Conservation (phyloP, 2,888 invertebrate species). For the Callyntrura guangdongensis region DNA sequence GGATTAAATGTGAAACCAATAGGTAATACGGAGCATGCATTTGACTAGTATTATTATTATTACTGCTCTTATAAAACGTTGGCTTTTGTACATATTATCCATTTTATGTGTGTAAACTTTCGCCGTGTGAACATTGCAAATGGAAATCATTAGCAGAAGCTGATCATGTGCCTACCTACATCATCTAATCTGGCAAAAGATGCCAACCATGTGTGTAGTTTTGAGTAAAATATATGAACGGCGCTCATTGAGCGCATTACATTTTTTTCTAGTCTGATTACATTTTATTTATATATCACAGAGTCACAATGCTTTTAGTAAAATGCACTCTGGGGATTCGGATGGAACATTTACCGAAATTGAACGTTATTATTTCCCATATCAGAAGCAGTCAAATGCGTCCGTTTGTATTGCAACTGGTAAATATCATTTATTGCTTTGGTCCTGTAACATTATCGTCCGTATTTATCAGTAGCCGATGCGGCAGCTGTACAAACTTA, state of each 20-base stretch:
- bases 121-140: background rate
- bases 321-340: background rate
- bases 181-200: conserved; percentile 20
- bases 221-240: background rate
- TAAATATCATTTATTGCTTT: background rate
- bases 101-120: background rate
- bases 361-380: background rate
- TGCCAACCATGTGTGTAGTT: background rate
- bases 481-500: too few species aligned
- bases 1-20: too few species aligned
- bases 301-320: background rate
- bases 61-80: too few species aligned
- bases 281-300: background rate
- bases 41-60: too few species aligned
- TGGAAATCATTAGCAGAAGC: conserved; percentile 31
- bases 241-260: background rate
- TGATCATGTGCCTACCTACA: background rate
- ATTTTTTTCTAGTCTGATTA: conserved; percentile 38
- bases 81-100: background rate
- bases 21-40: too few species aligned
- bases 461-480: too few species aligned
- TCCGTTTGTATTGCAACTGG: background rate
- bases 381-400: background rate
- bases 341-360: background rate
- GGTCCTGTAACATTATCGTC: too few species aligned